phyloP scores from a whole-genome alignment of 1,140 invertebrate species.

The Heterodera carotae region DNA sequence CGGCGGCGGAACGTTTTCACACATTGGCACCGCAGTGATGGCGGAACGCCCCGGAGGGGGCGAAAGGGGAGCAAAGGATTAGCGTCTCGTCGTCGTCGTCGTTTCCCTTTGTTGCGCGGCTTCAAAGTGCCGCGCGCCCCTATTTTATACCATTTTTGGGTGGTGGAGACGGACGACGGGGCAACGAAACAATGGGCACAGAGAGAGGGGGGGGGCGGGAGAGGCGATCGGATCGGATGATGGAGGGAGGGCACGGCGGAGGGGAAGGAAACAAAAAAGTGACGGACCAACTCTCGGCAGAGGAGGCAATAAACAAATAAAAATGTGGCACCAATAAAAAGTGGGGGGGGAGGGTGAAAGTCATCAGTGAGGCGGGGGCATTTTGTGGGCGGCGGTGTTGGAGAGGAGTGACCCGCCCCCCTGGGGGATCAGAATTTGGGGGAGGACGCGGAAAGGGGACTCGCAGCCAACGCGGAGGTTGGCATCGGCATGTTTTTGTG shows the following conservation, averaged over 20 bases:
- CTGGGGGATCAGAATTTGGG: neutral
- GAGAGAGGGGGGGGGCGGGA: neutral
- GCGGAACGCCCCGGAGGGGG: too few species aligned
- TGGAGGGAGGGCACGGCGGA: neutral
- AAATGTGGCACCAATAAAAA: neutral
- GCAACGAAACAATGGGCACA: neutral
- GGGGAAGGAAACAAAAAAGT: neutral
- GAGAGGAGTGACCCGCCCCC: too few species aligned
- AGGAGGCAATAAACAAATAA: neutral
- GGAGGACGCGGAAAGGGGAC: neutral
- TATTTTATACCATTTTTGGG: neutral
- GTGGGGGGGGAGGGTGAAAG: neutral
- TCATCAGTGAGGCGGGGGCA: neutral
- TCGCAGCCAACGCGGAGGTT: too few species aligned
- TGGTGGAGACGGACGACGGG: neutral
- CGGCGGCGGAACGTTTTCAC: too few species aligned
- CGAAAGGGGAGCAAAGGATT: neutral
- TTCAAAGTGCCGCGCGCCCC: slow-evolving; percentile 12
- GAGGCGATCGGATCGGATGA: too few species aligned
- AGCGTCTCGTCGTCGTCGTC: neutral
- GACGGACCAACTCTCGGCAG: neutral
- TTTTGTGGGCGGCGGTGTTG: too few species aligned
- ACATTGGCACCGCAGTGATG: too few species aligned
- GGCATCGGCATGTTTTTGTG: too few species aligned
- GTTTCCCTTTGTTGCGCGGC: slow-evolving; percentile 2